Evolutionary conservation across 2,797 vertebrate species (phyloP).

Genomic region (Gambelia wislizenii): DNA sequence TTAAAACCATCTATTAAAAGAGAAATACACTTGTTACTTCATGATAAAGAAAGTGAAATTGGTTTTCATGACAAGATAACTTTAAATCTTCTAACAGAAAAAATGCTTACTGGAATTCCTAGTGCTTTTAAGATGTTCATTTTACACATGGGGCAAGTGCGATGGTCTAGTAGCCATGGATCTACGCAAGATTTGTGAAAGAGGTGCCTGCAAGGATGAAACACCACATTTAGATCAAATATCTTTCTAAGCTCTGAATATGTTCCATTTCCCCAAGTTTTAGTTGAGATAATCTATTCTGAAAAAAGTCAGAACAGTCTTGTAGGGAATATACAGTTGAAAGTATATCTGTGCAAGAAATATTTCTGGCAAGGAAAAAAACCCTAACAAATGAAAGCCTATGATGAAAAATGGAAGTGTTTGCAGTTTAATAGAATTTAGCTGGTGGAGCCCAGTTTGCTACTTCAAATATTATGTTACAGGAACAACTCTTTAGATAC

Average conservation of each 20-base stretch:
- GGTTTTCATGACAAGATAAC: background rate
- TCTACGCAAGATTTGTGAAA: slow-evolving; percentile 99
- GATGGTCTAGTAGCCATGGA: slow-evolving; percentile 97
- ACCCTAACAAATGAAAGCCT: background rate
- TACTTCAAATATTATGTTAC: background rate
- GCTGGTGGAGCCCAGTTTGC: background rate
- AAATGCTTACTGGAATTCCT: slow-evolving; percentile 90
- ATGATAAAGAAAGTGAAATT: background rate
- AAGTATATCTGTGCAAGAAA: background rate
- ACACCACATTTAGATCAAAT: slow-evolving; percentile 67
- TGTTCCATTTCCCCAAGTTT: background rate
- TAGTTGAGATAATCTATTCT: background rate
- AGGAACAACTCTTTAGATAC: background rate
- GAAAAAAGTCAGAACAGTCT: background rate
- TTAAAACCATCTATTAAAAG: too few relatives aligned
- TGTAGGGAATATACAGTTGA: background rate
- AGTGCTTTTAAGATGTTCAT: slow-evolving; percentile 99
- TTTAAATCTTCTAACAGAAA: background rate
- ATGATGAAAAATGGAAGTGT: background rate
- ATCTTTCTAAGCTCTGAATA: background rate
- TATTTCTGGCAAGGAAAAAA: background rate
- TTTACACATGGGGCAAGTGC: slow-evolving; percentile 99
- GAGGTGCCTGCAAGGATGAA: slow-evolving; percentile 88
- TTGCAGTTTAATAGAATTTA: background rate
- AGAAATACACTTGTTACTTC: background rate